Conservation (phyloP, 2,113 vertebrate genomes). For the Tragelaphus imberbis region DNA sequence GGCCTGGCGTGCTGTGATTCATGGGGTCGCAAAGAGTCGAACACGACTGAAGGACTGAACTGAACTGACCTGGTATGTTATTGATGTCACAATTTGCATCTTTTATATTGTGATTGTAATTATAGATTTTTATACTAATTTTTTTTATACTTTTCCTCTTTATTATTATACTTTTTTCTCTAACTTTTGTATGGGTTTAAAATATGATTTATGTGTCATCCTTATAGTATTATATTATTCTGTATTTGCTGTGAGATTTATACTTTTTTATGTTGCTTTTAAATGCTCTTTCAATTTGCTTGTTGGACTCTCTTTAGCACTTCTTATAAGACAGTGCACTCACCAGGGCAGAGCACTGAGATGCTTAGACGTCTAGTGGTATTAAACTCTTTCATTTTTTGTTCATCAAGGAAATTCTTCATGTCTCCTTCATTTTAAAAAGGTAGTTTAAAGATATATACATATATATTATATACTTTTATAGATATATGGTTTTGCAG, state of each 20-base stretch:
- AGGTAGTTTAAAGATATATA: not conserved
- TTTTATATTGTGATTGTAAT: not conserved
- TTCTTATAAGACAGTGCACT: not conserved
- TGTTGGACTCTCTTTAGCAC: not conserved
- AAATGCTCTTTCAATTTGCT: not conserved
- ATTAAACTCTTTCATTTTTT: not conserved
- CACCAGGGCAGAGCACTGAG: not conserved
- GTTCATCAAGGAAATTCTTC: not conserved
- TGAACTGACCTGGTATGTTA: not conserved
- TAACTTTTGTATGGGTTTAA: not conserved
- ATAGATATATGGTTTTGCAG: not conserved
- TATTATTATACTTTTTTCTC: not conserved
- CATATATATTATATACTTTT: not conserved
- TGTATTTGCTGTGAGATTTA: not conserved
- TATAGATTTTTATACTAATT: not conserved
- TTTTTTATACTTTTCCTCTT: not conserved
- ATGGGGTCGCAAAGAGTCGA: too few relatives aligned
- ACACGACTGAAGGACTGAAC: too few relatives aligned
- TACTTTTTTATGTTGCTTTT: not conserved
- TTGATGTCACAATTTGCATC: not conserved
- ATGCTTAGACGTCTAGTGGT: not conserved
- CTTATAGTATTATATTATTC: not conserved
- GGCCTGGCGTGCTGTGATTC: too few relatives aligned
- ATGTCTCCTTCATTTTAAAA: not conserved
- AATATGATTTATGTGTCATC: not conserved